A percentile compares a stretch with the other conserved stretches of the same genome.
Conservation (phyloP, 2,797 vertebrate genomes). For the Gobionotothen gibberifrons region DNA sequence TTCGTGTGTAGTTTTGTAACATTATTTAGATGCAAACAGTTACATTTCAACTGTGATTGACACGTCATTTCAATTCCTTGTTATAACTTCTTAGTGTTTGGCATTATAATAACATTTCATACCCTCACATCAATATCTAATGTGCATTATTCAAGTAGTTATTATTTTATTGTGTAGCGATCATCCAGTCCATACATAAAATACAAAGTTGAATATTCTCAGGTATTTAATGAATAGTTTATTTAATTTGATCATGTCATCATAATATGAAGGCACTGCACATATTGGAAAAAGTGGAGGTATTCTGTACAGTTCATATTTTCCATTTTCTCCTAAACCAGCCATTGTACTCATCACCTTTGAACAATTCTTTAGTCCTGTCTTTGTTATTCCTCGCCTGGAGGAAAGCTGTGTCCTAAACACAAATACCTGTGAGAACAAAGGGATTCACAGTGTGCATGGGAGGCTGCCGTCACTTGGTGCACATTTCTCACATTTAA, state of each 20-base stretch:
- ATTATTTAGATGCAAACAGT: constrained; percentile 7
- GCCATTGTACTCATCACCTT: constrained; percentile 17
- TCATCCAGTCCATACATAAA: background rate
- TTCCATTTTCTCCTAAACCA: constrained; percentile 20
- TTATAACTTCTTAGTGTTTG: constrained; percentile 9
- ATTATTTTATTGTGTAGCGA: constrained; percentile 36
- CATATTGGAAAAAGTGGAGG: background rate
- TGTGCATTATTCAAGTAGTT: constrained; percentile 33
- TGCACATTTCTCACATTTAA: constrained; percentile 27
- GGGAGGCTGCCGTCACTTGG: constrained; percentile 16
- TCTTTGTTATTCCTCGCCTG: constrained; percentile 36
- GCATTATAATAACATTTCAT: constrained; percentile 1
- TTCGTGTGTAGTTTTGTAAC: constrained; percentile 1
- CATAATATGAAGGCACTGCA: background rate
- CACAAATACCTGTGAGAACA: constrained; percentile 43
- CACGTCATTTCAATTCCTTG: constrained; percentile 23
- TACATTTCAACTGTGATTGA: constrained; percentile 12
- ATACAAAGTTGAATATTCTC: constrained; percentile 4
- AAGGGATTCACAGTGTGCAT: constrained; percentile 38
- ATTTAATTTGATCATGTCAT: constrained; percentile 5
- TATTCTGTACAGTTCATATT: background rate
- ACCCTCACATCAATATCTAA: constrained; percentile 39
- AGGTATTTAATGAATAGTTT: constrained; percentile 1
- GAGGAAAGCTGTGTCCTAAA: constrained; percentile 27
- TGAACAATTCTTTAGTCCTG: constrained; percentile 31